phyloP scores from a whole-genome alignment of 2,113 vertebrate species.

The Rattus rattus region DNA sequence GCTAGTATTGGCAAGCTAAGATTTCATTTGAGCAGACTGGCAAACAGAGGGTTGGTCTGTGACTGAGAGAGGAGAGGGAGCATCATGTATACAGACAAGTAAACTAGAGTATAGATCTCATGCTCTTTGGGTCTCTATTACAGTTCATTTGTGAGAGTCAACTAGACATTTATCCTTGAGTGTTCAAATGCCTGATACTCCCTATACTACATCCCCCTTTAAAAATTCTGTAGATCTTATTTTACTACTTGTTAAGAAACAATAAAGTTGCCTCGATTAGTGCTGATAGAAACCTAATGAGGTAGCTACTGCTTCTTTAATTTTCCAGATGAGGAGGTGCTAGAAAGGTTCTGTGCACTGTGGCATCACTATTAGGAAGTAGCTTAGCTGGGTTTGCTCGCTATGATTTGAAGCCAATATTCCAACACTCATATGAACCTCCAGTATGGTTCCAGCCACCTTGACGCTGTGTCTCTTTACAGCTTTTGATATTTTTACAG shows the following conservation, averaged over 20 bases:
- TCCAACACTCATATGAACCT: not conserved
- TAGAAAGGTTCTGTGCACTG: not conserved
- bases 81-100: not conserved
- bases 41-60: not conserved
- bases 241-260: slow-evolving; percentile 17
- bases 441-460: not conserved
- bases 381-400: not conserved
- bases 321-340: not conserved
- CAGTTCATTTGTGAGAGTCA: not conserved
- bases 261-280: not conserved
- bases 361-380: not conserved
- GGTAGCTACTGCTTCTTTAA: not conserved
- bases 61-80: not conserved
- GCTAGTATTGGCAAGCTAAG: not conserved
- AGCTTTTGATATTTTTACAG: not conserved
- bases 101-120: not conserved
- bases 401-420: not conserved
- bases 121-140: not conserved
- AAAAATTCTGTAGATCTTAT: slow-evolving; percentile 1
- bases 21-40: not conserved
- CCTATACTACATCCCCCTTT: not conserved
- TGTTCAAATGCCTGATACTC: not conserved
- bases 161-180: not conserved
- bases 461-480: not conserved
- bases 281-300: not conserved